These are phyloP conservation scores for Drosophila imparisetae DNA, from an alignment of 2,888 invertebrate species.

Conservation along the genomic window DNA sequence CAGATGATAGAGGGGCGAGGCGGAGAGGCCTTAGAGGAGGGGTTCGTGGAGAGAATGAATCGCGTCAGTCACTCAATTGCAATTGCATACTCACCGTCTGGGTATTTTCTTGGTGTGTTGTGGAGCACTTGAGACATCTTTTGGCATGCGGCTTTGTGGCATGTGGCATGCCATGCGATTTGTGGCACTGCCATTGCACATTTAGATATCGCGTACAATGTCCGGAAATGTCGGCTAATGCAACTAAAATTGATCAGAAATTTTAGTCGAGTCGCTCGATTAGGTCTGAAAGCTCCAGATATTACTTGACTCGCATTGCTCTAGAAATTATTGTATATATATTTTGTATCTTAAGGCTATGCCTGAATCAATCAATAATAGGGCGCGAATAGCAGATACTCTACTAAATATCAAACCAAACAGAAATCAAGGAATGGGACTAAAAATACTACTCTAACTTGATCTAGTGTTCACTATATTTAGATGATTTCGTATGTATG, in stretches of 20 bases:
- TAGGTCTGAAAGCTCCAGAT: conserved; percentile 1
- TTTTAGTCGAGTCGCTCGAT: conserved; percentile 9
- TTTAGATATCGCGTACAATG: conserved; percentile 44
- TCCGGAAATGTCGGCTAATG: conserved; percentile 54
- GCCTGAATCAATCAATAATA: neutral
- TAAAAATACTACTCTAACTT: neutral
- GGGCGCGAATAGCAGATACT: neutral
- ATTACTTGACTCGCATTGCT: neutral
- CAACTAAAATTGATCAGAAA: conserved; percentile 45
- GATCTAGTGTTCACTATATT: neutral
- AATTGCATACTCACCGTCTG: conserved; percentile 68
- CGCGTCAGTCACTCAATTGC: conserved; percentile 73
- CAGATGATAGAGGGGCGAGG: conserved; percentile 5
- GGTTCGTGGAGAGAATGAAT: conserved; percentile 8
- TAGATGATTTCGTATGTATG: neutral
- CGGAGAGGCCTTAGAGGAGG: neutral
- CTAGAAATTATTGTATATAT: neutral
- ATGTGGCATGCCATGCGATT: conserved; percentile 61
- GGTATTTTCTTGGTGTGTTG: conserved; percentile 60
- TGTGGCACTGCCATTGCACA: conserved; percentile 65
- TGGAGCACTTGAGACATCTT: conserved; percentile 70
- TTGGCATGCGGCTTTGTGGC: conserved; percentile 51
- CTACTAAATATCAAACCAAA: neutral
- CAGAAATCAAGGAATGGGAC: too few relatives aligned
- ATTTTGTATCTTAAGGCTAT: neutral